Base-by-base conservation (phyloP, 2,888 invertebrate genomes). In the Drosophila bunnanda region DNA sequence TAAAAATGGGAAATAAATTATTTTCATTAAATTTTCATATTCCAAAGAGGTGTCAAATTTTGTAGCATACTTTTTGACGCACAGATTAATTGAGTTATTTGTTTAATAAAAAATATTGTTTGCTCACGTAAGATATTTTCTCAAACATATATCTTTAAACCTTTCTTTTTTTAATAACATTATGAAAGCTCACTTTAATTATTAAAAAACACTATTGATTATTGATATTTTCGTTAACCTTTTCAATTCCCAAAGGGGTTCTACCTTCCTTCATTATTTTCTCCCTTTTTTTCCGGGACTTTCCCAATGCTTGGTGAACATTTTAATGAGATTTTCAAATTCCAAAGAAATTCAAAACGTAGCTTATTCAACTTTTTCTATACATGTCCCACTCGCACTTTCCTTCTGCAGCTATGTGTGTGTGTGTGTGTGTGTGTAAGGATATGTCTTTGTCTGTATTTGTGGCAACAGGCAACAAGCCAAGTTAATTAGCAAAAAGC, bases 401-500 rank as follows among this genome's bases (percentile, higher is more conserved):
- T n/a, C 36, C 57, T 17, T 54, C 20, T 12, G 25, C 28, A 17
- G 17, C 53, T 34, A 8, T 48, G 22, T 65, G 32, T 43, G 17
- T 52, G 17, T 64, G 28, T 53, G 41, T 56, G 17, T 25, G 25
- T 41, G 15, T 43, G 10, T 53, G 15, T 38, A 17, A 43, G 53
- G 41, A 62, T 25, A 17, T 56, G 46, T 48, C 41, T 41, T 25
- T 54, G 46, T 34, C 43, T 44, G 62, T 60, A 36, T 67, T 60
- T 50, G 60, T 64, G 61, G 82, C 58, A 79, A 75, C 67, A 79
- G 66, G 67, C 82, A 85, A 54, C 67, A 67, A 67, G 75, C 75
- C 82, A 85, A 85, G 86, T 82, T 81, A 81, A 81, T 85, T 85
- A 81, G 80, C 85, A 80, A 85, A 79, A 80, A 85, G 75, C 80